Base-by-base conservation (phyloP, 1,140 invertebrate genomes). In the Drosophila saltans region DNA sequence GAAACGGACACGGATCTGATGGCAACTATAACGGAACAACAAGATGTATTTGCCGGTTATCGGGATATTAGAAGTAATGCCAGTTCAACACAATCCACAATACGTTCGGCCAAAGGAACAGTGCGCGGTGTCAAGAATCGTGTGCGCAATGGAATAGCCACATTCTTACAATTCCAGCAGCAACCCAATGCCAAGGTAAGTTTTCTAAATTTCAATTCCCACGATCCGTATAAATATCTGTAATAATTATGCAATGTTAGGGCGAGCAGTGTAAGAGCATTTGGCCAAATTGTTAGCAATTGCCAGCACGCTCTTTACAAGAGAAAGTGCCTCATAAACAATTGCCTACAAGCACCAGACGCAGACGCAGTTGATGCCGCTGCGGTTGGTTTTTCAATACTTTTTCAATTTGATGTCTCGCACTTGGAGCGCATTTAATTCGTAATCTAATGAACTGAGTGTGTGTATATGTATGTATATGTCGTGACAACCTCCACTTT, bases 51-150 rank as follows among this genome's bases (percentile, higher is more conserved):
- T 89, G 97, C 96, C 6, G 97, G 97, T 21, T 95, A 95, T 81
- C 96, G 96, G 92, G 96, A 97, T 90, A 95, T 96, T 73, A 94
- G 96, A 59, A 94, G 93, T 73, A 94, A 95, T 81, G 93, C 94
- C 40, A 96, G 96, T 67, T 97, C 94, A 24, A 83, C 76, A 6
- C 83, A 89, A n/a, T 94, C 95, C n/a, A 96, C 97, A 65, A 97
- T 98, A 90, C 94, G 95, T 75, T 98, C 97, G 93, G 95, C 96
- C 75, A 97, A 97, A 91, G 98, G 98, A 48, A 98, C 97, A 10
- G 96, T 98, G 72, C 94, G 98, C 24, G 97, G 97, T 61, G 97
- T 98, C 48, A 98, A 97, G 93, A 98, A 99, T 93, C 94, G 97
- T 81, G 98, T 99, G 28, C 93, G 97, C 79, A 97, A 97, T 65